Percentiles rank a stretch among this genome's conserved stretches.
phyloP scores from a whole-genome alignment of 2,888 invertebrate genomes.

The Teleogryllus oceanicus region DNA sequence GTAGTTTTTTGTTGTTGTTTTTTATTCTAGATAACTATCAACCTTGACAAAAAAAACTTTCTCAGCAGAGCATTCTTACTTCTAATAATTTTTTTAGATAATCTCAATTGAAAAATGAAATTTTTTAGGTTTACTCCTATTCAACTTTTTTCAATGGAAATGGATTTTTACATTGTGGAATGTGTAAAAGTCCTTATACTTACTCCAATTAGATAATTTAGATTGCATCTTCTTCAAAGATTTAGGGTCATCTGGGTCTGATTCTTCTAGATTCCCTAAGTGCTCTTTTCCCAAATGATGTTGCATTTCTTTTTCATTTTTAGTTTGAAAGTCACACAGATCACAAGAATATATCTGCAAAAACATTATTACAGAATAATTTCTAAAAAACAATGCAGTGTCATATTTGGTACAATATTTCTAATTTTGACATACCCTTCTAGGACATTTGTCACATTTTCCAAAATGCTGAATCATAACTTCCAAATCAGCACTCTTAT shows the following conservation, averaged over 20 bases:
- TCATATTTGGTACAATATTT: too few species aligned
- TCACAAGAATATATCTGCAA: conserved; percentile 44
- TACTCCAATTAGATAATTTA: too few species aligned
- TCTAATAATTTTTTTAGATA: too few species aligned
- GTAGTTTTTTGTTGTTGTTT: too few species aligned
- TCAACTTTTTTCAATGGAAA: too few species aligned
- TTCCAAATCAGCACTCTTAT: not conserved
- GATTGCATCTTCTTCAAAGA: not conserved
- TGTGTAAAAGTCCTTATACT: too few species aligned
- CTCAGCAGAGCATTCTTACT: too few species aligned
- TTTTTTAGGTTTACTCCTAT: too few species aligned
- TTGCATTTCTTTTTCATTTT: conserved; percentile 40
- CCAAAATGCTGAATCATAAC: not conserved
- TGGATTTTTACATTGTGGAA: too few species aligned
- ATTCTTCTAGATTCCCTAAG: conserved; percentile 37
- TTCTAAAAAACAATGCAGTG: not conserved
- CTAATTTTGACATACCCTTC: not conserved
- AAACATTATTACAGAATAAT: conserved; percentile 11
- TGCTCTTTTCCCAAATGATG: conserved; percentile 43
- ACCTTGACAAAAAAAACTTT: too few species aligned
- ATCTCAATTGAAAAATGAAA: too few species aligned
- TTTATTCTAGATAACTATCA: too few species aligned
- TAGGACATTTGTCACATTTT: not conserved
- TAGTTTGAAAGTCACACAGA: conserved; percentile 42
- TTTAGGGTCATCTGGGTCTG: conserved; percentile 36